Conservation (phyloP, 1,140 invertebrate species). For the Drosophila setifemur region DNA sequence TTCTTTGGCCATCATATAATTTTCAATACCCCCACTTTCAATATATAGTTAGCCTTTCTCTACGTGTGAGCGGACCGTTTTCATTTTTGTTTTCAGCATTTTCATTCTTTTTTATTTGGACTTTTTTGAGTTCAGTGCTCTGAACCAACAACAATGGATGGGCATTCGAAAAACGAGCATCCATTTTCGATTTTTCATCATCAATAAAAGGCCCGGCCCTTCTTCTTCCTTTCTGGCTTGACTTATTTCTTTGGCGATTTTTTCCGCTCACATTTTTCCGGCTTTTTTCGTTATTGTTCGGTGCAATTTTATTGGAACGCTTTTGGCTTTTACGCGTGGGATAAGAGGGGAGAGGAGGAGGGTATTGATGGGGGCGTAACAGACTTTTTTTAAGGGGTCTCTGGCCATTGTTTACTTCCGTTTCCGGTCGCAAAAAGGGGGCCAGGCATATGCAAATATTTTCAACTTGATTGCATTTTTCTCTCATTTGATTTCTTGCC, state of each 20-base stretch:
- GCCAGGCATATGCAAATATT: constrained; percentile 71
- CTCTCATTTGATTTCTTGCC: constrained; percentile 45
- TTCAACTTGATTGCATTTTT: constrained; percentile 75
- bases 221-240: constrained; percentile 28
- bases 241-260: constrained; percentile 25
- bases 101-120: constrained; percentile 6
- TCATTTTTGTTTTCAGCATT: constrained; percentile 25
- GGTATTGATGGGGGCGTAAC: no score
- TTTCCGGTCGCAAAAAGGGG: constrained; percentile 48
- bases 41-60: constrained; percentile 19
- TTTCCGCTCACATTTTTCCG: constrained; percentile 8
- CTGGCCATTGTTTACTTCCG: constrained; percentile 75
- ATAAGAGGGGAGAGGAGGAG: neutral
- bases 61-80: neutral
- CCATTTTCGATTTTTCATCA: constrained; percentile 65
- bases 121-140: constrained; percentile 1
- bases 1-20: constrained; percentile 31
- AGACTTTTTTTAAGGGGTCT: constrained; percentile 39
- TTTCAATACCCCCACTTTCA: constrained; percentile 8
- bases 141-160: constrained; percentile 40
- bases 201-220: constrained; percentile 7
- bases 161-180: constrained; percentile 47
- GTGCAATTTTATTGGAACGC: constrained; percentile 64
- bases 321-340: constrained; percentile 44
- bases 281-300: constrained; percentile 24